These are phyloP conservation scores for Canis aureus DNA, from an alignment of 2,113 vertebrate species.

Conservation along the genomic window DNA sequence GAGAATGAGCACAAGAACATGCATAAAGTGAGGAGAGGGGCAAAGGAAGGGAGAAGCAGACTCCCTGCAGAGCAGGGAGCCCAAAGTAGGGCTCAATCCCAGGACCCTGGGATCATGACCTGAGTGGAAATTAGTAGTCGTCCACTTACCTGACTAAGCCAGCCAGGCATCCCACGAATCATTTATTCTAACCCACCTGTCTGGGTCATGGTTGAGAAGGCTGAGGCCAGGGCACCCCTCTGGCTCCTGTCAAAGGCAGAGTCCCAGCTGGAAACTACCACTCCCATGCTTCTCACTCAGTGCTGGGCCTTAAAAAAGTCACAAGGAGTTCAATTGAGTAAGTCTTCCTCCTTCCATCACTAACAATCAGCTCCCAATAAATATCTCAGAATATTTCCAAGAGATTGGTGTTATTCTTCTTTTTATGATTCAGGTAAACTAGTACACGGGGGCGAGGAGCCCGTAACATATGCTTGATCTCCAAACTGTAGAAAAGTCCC, in stretches of 20 bases:
- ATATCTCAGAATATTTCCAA: background rate
- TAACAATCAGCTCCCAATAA: background rate
- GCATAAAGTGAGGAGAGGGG: background rate
- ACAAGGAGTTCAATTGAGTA: background rate
- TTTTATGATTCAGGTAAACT: background rate
- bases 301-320: background rate
- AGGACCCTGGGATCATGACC: background rate
- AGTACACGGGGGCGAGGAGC: rapidly evolving
- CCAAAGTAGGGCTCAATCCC: background rate
- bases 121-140: background rate
- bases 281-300: rapidly evolving
- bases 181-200: no score
- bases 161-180: background rate
- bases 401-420: background rate
- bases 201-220: background rate
- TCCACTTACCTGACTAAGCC: background rate
- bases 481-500: background rate
- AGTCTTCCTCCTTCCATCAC: background rate
- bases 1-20: background rate
- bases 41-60: background rate
- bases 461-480: rapidly evolving
- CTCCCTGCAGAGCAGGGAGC: background rate
- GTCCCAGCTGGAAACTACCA: background rate
- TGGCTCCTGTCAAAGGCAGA: background rate
- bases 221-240: background rate